A percentile compares a stretch with the other conserved stretches of the same genome.
Evolutionary conservation across 2,888 invertebrate genomes (phyloP).

Genomic region (Torymus auratus): DNA sequence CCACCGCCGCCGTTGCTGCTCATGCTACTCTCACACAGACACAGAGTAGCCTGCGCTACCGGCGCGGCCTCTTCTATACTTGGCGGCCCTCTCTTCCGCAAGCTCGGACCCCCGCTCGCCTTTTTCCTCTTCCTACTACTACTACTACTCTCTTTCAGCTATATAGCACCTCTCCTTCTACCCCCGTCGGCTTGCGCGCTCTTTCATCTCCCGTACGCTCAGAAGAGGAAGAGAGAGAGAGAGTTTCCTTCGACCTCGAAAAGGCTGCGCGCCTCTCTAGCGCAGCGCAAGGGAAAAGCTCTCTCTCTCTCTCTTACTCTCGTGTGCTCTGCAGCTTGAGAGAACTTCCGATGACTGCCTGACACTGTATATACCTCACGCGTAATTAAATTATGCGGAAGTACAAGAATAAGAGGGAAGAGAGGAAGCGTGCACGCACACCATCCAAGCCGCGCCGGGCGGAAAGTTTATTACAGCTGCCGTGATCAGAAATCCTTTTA

Average conservation of each 20-base stretch:
- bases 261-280: conserved; percentile 9
- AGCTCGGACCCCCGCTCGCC: conserved; percentile 35
- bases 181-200: conserved; percentile 51
- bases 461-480: conserved; percentile 39
- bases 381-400: conserved; percentile 47
- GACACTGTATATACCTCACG: conserved; percentile 8
- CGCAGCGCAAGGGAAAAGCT: not conserved
- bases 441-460: not conserved
- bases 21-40: too few relatives aligned
- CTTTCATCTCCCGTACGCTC: conserved; percentile 28
- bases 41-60: not conserved
- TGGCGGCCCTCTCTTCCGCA: conserved; percentile 22
- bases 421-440: not conserved
- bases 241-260: conserved; percentile 37
- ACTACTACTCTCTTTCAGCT: conserved; percentile 38
- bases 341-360: conserved; percentile 28
- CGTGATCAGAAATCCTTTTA: conserved; percentile 42
- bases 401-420: not conserved
- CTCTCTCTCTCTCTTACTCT: not conserved
- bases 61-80: conserved; percentile 5
- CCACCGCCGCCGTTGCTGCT: not conserved
- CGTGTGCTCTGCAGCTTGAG: not conserved
- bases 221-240: too few relatives aligned
- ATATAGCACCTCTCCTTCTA: conserved; percentile 40
- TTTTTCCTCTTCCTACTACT: too few relatives aligned